Evolutionary conservation across 2,888 invertebrate genomes (phyloP).

Genomic region (Cosmia pyralina): DNA sequence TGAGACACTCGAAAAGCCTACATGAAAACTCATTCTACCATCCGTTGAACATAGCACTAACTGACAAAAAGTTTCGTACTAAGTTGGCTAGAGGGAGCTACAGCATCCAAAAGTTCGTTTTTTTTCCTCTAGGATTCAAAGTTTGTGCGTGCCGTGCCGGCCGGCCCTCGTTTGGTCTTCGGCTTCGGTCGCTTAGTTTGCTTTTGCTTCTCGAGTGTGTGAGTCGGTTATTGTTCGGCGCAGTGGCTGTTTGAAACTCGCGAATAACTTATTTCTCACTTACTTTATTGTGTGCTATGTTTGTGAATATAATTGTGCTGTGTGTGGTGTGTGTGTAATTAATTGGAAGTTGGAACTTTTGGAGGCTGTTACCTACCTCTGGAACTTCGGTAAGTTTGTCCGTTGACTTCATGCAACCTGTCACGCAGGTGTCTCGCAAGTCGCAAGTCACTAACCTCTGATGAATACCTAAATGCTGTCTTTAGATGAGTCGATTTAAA

Average conservation of each 20-base stretch:
- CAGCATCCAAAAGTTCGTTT: constrained; percentile 25
- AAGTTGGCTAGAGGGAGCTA: constrained; percentile 45
- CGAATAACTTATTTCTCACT: constrained; percentile 82
- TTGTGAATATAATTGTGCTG: constrained; percentile 75
- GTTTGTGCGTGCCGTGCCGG: constrained; percentile 53
- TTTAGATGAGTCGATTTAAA: constrained; percentile 49
- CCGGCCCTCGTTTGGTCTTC: constrained; percentile 16
- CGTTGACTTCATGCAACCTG: constrained; percentile 85
- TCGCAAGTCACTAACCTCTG: constrained; percentile 86
- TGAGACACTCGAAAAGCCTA: not conserved
- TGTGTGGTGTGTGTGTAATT: constrained; percentile 72
- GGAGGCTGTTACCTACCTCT: constrained; percentile 64
- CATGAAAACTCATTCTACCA: not conserved
- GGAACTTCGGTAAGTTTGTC: constrained; percentile 80
- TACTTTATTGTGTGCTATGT: constrained; percentile 74
- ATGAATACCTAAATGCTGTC: constrained; percentile 72
- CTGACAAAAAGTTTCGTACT: constrained; percentile 1
- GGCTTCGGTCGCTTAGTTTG: constrained; percentile 72
- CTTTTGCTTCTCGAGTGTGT: constrained; percentile 74
- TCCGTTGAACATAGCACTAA: not conserved
- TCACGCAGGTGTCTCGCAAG: constrained; percentile 88
- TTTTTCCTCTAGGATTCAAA: constrained; percentile 55
- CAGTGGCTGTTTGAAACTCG: constrained; percentile 77
- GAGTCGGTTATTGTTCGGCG: constrained; percentile 68
- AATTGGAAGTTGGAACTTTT: constrained; percentile 66